Evolutionary conservation across 2,797 vertebrate species (phyloP), one percentile per base, ranked within the genome.

Genomic region (Amazona finschi): DNA sequence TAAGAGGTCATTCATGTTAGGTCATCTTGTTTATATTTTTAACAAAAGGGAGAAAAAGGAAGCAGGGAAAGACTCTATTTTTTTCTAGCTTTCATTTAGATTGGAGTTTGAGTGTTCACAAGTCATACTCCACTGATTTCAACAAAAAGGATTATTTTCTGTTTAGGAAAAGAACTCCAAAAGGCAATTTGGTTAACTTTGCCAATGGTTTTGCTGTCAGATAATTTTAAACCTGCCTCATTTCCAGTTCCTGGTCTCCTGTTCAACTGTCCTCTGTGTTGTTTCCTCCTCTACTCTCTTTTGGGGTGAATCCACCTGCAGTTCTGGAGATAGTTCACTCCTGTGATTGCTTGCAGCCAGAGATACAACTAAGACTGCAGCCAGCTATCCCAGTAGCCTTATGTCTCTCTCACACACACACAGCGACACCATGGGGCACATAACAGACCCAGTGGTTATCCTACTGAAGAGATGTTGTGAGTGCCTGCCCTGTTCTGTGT

Each of bases 51-150:
- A 39, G 13, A 55, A 91, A 69, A 69, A 5, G 2, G 5, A 5
- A 4, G 22, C 55, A 58, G 2, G 3, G 9, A 47, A 73, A 30
- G 1, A 62, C 3, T 1, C 1, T 43, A 5, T 66, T 71, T 72
- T 53, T 27, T 20, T 14, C 11, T 43, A 52, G 2, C 8, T 11
- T 47, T 58, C 2, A 52, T 84, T 77, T 60, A 31, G 24, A 11
- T 31, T 57, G 25, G 10, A 83, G 52, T 71, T 67, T 27, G 57
- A 27, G 15, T n/a, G 20, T 57, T 78, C 30, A 36, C 14, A 36
- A 49, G 5, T n/a, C 60, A 38, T 58, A 62, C 52, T 36, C 3
- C 22, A 49, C 14, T 21, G n/a, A 72, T 74, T 74, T 77, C 30
- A 62, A 15, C 4, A 24, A 49, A 81, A 52, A 73, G 0, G 2